phyloP scores from a whole-genome alignment of 2,113 vertebrate species.

The Mugil cephalus region DNA sequence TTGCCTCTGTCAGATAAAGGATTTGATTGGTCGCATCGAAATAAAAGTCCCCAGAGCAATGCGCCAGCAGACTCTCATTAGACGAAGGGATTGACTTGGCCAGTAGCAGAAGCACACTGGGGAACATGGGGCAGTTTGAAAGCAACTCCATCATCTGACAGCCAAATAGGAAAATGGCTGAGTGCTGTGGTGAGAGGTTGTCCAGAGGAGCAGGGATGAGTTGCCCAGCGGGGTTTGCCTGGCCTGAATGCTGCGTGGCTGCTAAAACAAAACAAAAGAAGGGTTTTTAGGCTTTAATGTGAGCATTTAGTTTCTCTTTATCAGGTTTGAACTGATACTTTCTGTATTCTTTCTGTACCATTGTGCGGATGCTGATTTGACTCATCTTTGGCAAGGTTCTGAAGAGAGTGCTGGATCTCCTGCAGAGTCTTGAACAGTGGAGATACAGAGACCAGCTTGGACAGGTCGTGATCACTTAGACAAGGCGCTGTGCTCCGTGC shows the following conservation, averaged over 20 bases:
- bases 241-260: constrained; percentile 33
- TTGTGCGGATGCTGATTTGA: constrained; percentile 31
- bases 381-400: constrained; percentile 56
- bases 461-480: constrained; percentile 84
- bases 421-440: constrained; percentile 85
- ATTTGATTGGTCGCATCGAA: constrained; percentile 85
- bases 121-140: constrained; percentile 68
- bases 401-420: constrained; percentile 85
- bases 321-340: background rate
- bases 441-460: constrained; percentile 81
- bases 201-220: constrained; percentile 82
- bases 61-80: constrained; percentile 59
- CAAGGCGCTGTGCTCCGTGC: constrained; percentile 58
- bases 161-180: constrained; percentile 85
- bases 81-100: constrained; percentile 80
- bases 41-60: constrained; percentile 81
- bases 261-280: constrained; percentile 32
- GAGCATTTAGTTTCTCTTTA: background rate
- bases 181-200: constrained; percentile 82
- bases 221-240: constrained; percentile 34
- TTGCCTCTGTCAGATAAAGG: constrained; percentile 82
- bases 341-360: constrained; percentile 31
- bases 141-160: constrained; percentile 83
- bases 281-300: background rate
- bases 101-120: constrained; percentile 79